Percentiles rank a stretch among this genome's conserved stretches.
These are phyloP conservation scores for Ephialtes manifestator DNA, from an alignment of 2,888 invertebrate species.

Conservation along the genomic window DNA sequence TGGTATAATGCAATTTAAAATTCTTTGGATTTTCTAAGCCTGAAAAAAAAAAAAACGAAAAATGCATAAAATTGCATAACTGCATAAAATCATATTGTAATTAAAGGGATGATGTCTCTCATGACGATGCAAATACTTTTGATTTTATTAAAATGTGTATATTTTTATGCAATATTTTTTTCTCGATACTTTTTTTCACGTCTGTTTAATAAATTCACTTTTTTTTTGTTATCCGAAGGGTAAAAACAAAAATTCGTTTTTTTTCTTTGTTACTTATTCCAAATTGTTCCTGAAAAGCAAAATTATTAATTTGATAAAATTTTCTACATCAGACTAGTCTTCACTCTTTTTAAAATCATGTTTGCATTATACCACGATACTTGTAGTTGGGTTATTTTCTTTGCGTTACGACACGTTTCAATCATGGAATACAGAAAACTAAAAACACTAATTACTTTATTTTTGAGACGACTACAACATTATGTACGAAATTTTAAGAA, in stretches of 20 bases:
- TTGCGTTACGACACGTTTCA: slow-evolving; percentile 3
- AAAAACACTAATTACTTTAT: slow-evolving; percentile 32
- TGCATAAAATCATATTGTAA: not conserved
- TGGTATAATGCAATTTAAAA: not conserved
- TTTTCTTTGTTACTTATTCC: no score
- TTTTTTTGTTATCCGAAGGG: no score
- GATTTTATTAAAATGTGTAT: no score
- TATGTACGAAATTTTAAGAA: slow-evolving; percentile 14
- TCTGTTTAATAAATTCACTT: no score
- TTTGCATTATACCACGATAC: slow-evolving; percentile 1
- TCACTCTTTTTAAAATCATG: not conserved
- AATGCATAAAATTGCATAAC: no score
- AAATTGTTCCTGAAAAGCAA: not conserved
- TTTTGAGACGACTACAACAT: slow-evolving; percentile 26
- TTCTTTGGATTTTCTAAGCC: not conserved
- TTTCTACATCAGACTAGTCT: not conserved
- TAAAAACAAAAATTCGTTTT: no score
- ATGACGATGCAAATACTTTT: no score
- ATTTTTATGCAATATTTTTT: no score
- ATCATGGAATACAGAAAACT: not conserved
- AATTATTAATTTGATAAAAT: not conserved
- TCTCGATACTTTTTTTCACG: no score
- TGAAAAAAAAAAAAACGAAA: not conserved
- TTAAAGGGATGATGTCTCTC: not conserved
- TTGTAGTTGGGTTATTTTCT: not conserved